A percentile compares a stretch with the other conserved stretches of the same genome.
Conservation (phyloP, 2,113 vertebrate species). For the Nicator chloris region DNA sequence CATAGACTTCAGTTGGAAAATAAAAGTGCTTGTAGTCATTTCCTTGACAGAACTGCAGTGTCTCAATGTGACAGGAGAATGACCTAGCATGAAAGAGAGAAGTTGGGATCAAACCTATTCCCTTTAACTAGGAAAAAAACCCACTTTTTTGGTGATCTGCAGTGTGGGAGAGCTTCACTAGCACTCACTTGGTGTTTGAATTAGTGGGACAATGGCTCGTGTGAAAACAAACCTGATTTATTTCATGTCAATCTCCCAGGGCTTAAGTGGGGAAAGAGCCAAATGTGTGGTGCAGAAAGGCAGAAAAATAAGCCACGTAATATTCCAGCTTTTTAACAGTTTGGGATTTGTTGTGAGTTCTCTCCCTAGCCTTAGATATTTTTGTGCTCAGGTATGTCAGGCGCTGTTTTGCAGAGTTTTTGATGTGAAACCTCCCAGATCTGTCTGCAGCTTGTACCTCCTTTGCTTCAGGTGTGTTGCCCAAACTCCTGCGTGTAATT, state of each 20-base stretch:
- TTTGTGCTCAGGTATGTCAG: not conserved
- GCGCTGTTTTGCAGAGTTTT: not conserved
- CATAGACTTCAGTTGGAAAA: not conserved
- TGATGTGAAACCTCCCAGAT: not conserved
- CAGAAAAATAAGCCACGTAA: not conserved
- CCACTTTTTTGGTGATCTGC: too few relatives aligned
- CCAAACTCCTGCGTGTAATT: not conserved
- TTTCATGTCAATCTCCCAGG: not conserved
- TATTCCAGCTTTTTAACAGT: not conserved
- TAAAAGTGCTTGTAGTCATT: not conserved
- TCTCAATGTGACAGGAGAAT: not conserved
- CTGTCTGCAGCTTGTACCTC: not conserved
- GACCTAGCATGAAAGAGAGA: not conserved
- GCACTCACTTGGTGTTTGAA: not conserved
- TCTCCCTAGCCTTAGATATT: rapidly evolving
- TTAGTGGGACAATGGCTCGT: not conserved
- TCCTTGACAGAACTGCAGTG: not conserved
- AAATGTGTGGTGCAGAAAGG: not conserved
- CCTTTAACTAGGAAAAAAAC: rapidly evolving
- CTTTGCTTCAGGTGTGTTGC: rapidly evolving
- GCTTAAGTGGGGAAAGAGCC: not conserved
- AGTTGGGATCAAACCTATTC: not conserved
- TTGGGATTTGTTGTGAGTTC: not conserved
- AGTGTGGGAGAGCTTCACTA: not conserved
- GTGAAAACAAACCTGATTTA: not conserved